Percentiles rank a stretch among this genome's conserved stretches.
phyloP scores from a whole-genome alignment of 2,113 vertebrate genomes.

The Cynopterus brachyotis region DNA sequence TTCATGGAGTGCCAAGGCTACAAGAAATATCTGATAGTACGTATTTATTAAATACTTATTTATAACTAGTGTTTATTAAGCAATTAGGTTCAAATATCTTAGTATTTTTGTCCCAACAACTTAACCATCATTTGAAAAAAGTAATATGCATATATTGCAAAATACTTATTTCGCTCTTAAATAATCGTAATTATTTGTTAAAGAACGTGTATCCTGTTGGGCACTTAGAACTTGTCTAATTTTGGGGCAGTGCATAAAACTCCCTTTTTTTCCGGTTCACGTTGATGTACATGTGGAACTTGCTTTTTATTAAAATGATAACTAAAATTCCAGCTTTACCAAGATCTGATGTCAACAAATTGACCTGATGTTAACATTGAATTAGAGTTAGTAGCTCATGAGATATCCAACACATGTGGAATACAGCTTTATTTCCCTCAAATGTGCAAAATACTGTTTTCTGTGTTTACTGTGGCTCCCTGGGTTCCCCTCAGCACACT shows the following conservation, averaged over 20 bases:
- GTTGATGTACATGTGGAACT: no score
- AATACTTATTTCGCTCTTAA: neutral
- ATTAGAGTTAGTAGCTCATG: neutral
- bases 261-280: neutral
- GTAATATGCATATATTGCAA: neutral
- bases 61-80: neutral
- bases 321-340: neutral
- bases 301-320: neutral
- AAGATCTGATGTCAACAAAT: neutral
- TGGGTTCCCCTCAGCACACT: neutral
- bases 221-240: neutral
- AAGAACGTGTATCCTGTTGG: accelerated
- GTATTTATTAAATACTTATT: neutral
- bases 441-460: no score
- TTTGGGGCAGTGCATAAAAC: neutral
- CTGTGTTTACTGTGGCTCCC: neutral
- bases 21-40: neutral
- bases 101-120: neutral
- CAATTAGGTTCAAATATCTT: neutral
- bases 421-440: neutral
- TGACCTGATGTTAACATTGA: neutral
- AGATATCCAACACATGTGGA: neutral
- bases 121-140: neutral
- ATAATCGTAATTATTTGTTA: neutral
- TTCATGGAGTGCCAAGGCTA: neutral